Evolutionary conservation across 2,888 invertebrate species (phyloP), one percentile per base, ranked within the genome.

Genomic region (Ischnura elegans): DNA sequence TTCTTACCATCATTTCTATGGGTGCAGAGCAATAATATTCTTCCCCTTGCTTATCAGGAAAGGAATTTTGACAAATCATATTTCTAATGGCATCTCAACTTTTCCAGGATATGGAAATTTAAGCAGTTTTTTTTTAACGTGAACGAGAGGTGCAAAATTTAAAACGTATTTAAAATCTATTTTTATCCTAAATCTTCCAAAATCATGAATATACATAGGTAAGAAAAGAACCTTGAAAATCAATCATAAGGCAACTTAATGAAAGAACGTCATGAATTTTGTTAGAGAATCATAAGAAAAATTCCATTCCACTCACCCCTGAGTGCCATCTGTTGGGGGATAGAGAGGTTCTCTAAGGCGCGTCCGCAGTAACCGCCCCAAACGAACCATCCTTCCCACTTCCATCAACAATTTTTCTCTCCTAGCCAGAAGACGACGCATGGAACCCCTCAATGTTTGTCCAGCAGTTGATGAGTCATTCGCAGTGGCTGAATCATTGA

Each of bases 351-450:
- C 97, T 95, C 97, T 97, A 87, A 98, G 96, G 87, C 97, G 96
- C 85, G 97, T 97, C 95, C 97, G 97, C 93, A 98, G 95, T 94
- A 98, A 96, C 94, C 97, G 96, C n/a, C 98, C 98, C 93, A 98
- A 96, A 90, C 97, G 96, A 93, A 98, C 97, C 97, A 97, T 97
- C 93, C 98, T 96, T 87, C 97, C 98, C 94, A 98, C 97, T 96
- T 98, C 97, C 87, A 97, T 96, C 94, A 98, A 96, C 51, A 98
- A 96, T 94, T 97, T 97, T 95, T 98, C 98, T 93, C 97, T 96
- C 94, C 96, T 96, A 43, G 96, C 95, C 94, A 97, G 96, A 95
- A 97, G 97, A 93, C 97, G 96, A 94, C 97, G 96, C 94, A 97
- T 61, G 42, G 90, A 55, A 19, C 90, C 90, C 29, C 90, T 55